Evolutionary conservation across 2,888 invertebrate species (phyloP), one percentile per base, ranked within the genome.

Genomic region (Lepidochitona cinerea): DNA sequence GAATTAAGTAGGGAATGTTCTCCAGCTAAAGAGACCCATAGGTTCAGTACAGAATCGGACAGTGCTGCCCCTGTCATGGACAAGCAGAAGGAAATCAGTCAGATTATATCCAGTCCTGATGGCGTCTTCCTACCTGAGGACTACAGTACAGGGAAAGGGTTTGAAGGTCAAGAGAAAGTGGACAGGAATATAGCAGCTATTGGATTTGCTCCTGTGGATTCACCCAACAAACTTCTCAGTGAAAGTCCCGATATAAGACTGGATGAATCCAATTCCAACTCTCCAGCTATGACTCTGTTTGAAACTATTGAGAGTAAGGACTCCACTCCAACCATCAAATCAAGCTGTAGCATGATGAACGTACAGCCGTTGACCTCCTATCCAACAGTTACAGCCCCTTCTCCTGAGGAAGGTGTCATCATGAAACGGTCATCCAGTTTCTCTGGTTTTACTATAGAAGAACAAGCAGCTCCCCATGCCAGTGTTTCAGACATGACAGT

Each of bases 361-460:
- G 59, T 59, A 29, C 33, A 36, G 37, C 18, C 66, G 1, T 36
- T 18, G 5, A 35, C 66, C 35, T 35, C 66, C 1, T 35, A 66
- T n/a, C 37, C 66, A 33, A 35, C 18, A 4, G 35, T n/a, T 12
- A 66, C 66, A 35, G 66, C 66, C 37, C 3, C 35, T 18, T 37
- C 35, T 36, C n/a, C 66, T 2, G 66, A 66, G 5, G 18, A 37
- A 35, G 1, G 2, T 1, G 35, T 26, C 9, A 18, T 79, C 0
- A 70, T 86, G 54, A 85, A 84, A 72, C 79, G 84, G 36, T 86
- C 85, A 7, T 84, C 84, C 53, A 87, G 87, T 79, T 86, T 85
- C 83, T 84, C 85, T 23, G 86, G 85, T 1, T 83, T 87, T 41
- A n/a, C n/a, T 12, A 29, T 5, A 84, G 86, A 14, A 84, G 83